phyloP scores from a whole-genome alignment of 2,113 vertebrate species.

The Asarcornis scutulata region DNA sequence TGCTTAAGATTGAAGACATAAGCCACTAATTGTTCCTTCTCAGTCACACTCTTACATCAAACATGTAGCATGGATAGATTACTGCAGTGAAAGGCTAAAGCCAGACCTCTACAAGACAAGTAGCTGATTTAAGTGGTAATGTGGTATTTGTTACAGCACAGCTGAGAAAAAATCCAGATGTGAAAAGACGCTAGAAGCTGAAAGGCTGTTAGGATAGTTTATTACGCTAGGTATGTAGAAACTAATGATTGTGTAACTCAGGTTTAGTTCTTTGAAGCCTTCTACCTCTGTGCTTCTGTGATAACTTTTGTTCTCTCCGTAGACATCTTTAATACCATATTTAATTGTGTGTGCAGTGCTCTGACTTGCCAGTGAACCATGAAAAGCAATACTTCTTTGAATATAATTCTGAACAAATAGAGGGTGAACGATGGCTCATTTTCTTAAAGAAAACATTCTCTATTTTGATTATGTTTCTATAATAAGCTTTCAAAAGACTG shows the following conservation, averaged over 20 bases:
- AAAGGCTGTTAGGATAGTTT: background rate
- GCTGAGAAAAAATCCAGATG: background rate
- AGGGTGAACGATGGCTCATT: background rate
- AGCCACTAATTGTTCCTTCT: background rate
- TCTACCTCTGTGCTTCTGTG: constrained; percentile 59
- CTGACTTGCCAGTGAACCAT: background rate
- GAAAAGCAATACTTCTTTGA: constrained; percentile 19
- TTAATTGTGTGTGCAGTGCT: background rate
- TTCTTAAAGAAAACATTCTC: background rate
- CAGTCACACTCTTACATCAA: background rate
- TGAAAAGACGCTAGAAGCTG: background rate
- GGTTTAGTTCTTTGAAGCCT: constrained; percentile 37
- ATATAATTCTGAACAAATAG: background rate
- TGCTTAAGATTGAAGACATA: background rate
- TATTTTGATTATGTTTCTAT: background rate
- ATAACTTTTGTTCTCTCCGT: background rate
- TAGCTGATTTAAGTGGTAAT: background rate
- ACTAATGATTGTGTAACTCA: constrained; percentile 11
- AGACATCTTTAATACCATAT: accelerated
- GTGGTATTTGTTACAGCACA: background rate
- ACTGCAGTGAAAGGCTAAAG: background rate
- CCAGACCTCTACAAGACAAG: background rate
- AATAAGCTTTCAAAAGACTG: background rate
- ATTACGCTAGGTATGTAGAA: background rate
- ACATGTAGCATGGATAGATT: background rate